Evolutionary conservation across 2,888 invertebrate genomes (phyloP), one percentile per base, ranked within the genome.

Genomic region (Polyommatus iphigenia): DNA sequence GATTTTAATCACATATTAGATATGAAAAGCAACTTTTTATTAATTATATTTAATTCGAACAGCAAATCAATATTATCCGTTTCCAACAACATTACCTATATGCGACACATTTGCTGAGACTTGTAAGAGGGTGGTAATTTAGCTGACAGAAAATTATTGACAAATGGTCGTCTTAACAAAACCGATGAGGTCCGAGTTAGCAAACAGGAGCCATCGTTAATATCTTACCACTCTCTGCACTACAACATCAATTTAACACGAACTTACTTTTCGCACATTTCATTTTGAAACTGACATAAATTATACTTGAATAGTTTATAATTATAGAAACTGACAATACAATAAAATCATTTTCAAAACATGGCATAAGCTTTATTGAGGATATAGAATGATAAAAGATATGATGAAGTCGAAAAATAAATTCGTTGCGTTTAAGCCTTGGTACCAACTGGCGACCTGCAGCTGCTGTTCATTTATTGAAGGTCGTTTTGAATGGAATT

Each of bases 171-270:
- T 71, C 46, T 71, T 50, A 15, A 62, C 67, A 36, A n/a, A 36
- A 75, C 73, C 62, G 24, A 41, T 46, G 24, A 77, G 54, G 32
- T 54, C 54, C 73, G 46, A 32, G 50, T 77, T 76, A 77, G 67
- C 62, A 79, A 36, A 75, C 77, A 76, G 67, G 41, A 77, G 71
- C 77, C 32, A 72, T 77, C 71, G 75, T 78, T 78, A 77, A 71
- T 29, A 79, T 71, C 71, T 80, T 83, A 82, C 84, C 83, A 83
- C 84, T 82, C 82, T 82, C 84, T 79, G 81, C 78, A 79, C 80
- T 77, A 82, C 82, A 82, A 85, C 85, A 85, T 81, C 83, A 79
- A 84, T 81, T 82, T 80, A 79, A 78, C 62, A 76, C 78, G 77
- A 81, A 81, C 71, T 80, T 80, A 77, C 78, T 80, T 79, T 62